Base-by-base conservation (phyloP, 2,113 vertebrate genomes). In the Chionodraco myersi region DNA sequence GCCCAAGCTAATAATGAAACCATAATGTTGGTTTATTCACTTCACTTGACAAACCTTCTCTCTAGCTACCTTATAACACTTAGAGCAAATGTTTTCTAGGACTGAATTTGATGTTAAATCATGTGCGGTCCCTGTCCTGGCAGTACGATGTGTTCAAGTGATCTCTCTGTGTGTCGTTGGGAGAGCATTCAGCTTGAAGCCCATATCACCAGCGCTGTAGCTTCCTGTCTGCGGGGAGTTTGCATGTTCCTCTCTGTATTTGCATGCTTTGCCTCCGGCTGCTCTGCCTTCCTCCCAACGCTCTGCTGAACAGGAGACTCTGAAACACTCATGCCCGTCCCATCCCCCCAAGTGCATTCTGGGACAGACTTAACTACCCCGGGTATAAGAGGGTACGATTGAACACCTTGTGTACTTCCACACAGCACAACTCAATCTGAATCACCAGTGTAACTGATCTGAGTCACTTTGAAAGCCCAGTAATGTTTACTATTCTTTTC, bases 231-330 rank as follows among this genome's bases (percentile, higher is more conserved):
- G 41, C 44, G 41, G 49, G 75, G 16, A 75, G 62, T 91, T 91
- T 91, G 89, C 87, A 91, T 91, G 86, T 84, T 75, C 36, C 69
- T 73, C 34, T 67, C 41, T 26, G 57, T 57, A 89, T 89, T 89
- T 91, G 89, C 89, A 91, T 91, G 78, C 8, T 73, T 59, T 70
- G 47, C 80, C 62, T 47, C 47, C 30, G 68, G 47, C 36, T 60
- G 30, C 72, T 75, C 52, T 14, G 56, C 70, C 69, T 82, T 80
- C 64, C 75, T 77, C 58, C 64, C 73, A 62, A 58, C 21, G 60
- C 21, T 73, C 23, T 5, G 34, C 30, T 74, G 64, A 82, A 61
- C 26, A 74, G 5, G 62, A 80, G 58, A 45, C 49, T 72, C 64
- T 26, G 16, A 73, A 62, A 56, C 4, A 4, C 36, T 70, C 60